Base-by-base conservation (phyloP, 2,797 vertebrate genomes). In the Falco biarmicus region DNA sequence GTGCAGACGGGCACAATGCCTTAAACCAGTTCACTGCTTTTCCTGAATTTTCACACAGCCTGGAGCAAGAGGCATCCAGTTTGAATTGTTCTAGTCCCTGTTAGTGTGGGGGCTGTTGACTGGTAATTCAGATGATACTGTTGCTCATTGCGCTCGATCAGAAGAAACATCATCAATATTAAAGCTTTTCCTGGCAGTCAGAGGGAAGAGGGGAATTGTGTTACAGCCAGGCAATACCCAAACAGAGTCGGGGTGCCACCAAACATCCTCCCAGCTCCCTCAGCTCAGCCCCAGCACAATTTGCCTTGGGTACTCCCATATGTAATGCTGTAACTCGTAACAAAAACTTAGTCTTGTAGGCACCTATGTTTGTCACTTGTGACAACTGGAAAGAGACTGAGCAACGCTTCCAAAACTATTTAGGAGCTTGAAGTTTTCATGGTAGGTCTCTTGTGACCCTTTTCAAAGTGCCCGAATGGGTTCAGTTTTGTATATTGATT, bases 31-130 rank as follows among this genome's bases (percentile, higher is more conserved):
- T 56, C 0, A 0, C 18, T 32, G 12, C 37, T 85, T n/a, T 79
- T 76, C 91, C 80, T 2, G 4, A 78, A 75, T 90, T 86, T 95
- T 96, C 94, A 92, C 83, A 57, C 64, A 80, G 66, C 95, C 93
- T 53, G 64, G 57, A 89, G 90, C 57, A 39, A 64, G 78, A 80
- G 37, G 11, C 1, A 0, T 83, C 51, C 32, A 10, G 1, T 80
- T 70, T 64, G 64, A 82, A 28, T 66, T 1, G 0, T 41, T 89
- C 11, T 45, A 4, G 34, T 56, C 48, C 22, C 45, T 84, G 47
- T 74, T 87, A 90, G 34, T 0, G 7, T 86, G 61, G 74, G 34
- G 84, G 47, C 34, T 73, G 45, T 65, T 2, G 1, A 26, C 71
- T 79, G 45, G 41, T 70, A 6, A 19, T 54, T 77, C 56, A 34